phyloP scores from a whole-genome alignment of 2,888 invertebrate species.

The Tiliacea citrago region DNA sequence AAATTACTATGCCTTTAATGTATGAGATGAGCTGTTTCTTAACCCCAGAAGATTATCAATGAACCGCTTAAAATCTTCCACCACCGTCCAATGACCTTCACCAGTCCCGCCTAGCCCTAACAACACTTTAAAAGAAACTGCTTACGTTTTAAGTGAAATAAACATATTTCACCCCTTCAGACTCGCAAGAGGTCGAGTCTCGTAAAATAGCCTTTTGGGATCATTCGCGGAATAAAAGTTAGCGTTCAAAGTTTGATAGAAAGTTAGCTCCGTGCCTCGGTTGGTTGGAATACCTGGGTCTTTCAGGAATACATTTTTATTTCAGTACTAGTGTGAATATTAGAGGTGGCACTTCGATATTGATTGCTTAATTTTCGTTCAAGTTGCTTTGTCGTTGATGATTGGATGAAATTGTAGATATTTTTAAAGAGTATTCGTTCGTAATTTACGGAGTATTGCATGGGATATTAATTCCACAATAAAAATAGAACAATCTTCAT shows the following conservation, averaged over 20 bases:
- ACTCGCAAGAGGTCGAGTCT: conserved; percentile 57
- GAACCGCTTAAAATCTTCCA: background rate
- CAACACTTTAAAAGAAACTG: conserved; percentile 18
- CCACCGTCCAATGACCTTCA: background rate
- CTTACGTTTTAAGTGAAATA: conserved; percentile 50
- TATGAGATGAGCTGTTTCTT: too few relatives aligned
- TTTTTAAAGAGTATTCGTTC: background rate
- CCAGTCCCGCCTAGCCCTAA: too few relatives aligned
- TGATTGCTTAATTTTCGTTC: conserved; percentile 30
- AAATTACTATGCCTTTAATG: background rate
- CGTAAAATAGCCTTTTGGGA: conserved; percentile 72
- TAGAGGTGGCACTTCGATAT: conserved; percentile 36
- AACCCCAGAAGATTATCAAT: too few relatives aligned
- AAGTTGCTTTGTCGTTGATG: background rate
- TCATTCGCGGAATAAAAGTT: conserved; percentile 70
- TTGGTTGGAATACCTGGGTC: conserved; percentile 51
- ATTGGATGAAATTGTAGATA: conserved; percentile 4
- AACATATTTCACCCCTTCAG: conserved; percentile 49
- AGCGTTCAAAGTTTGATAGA: conserved; percentile 66
- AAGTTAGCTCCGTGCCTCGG: conserved; percentile 59
- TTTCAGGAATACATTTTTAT: conserved; percentile 56
- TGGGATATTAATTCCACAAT: too few relatives aligned
- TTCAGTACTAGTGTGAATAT: conserved; percentile 48
- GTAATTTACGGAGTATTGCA: background rate
- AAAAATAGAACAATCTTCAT: background rate